Percentiles rank a stretch among this genome's conserved stretches.
These are phyloP conservation scores for Trematomus loennbergii DNA, from an alignment of 2,113 vertebrate genomes.

Conservation along the genomic window DNA sequence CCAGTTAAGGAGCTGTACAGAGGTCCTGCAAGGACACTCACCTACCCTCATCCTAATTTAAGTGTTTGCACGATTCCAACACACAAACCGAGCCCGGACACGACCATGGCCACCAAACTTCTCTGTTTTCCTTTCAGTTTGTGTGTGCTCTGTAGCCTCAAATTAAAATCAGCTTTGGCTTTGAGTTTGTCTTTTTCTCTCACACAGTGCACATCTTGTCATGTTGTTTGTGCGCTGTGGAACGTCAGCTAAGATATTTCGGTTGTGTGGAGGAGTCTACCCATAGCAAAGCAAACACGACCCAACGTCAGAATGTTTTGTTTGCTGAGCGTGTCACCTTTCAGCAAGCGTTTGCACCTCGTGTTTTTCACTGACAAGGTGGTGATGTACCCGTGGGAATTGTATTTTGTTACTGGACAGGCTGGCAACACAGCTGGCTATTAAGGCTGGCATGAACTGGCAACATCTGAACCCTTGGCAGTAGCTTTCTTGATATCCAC, in stretches of 20 bases:
- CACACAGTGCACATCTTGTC: constrained; percentile 56
- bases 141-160: constrained; percentile 44
- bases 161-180: constrained; percentile 59
- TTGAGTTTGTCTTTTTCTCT: constrained; percentile 35
- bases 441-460: not conserved
- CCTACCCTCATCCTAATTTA: constrained; percentile 60
- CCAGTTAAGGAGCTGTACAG: constrained; percentile 45
- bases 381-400: constrained; percentile 44
- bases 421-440: constrained; percentile 17
- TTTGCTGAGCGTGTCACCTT: constrained; percentile 60
- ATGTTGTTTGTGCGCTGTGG: constrained; percentile 56
- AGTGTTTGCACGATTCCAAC: constrained; percentile 58
- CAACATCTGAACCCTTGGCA: constrained; percentile 36
- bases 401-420: constrained; percentile 34
- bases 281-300: constrained; percentile 57
- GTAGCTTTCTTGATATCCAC: constrained; percentile 15
- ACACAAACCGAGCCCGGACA: constrained; percentile 44
- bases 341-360: constrained; percentile 32
- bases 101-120: constrained; percentile 43
- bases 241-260: constrained; percentile 66
- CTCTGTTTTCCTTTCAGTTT: constrained; percentile 19
- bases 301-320: constrained; percentile 42
- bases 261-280: constrained; percentile 60
- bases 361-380: constrained; percentile 44
- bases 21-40: constrained; percentile 77